Base-by-base conservation (phyloP, 2,888 invertebrate genomes). In the Cryptocephalus moraei region DNA sequence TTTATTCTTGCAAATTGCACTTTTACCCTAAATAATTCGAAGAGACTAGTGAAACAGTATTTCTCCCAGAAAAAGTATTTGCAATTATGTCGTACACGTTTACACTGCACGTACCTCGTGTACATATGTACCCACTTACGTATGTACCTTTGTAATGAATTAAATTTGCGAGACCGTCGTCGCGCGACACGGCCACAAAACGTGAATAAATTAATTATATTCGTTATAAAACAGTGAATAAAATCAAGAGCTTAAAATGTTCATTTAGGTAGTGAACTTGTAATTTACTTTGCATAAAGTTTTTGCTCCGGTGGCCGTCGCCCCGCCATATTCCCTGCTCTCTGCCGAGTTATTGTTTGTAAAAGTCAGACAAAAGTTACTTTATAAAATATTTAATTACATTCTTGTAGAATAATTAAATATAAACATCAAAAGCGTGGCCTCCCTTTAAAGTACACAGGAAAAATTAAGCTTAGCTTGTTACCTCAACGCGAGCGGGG, bases 211-310 rank as follows among this genome's bases (percentile, higher is more conserved):
- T 41, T 42, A 48, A 51, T 49, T 49, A 56, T 51, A 49, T 48
- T 45, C 46, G 14, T 47, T 45, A 50, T 47, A 44, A 22, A 53
- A 49, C 50, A 49, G 45, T 45, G 51, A 44, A 49, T 47, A 45
- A 49, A 58, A 56, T 53, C 47, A 31, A 13, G 48, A 13, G 49
- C 46, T 48, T 51, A 52, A 51, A 51, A 53, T 49, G 47, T 54
- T 54, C 54, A 49, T 51, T 53, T 51, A 54, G 49, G 49, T 52
- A 49, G 47, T 47, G 52, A 52, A 55, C 53, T 58, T 53, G 45
- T 56, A 58, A 60, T 60, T 60, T 57, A 49, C 51, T 56, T 49
- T 50, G 49, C 48, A 40, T 36, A 38, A 53, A 50, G 48, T 54
- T 44, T 49, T 43, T 49, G 49, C 47, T 49, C 40, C 40, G 10